phyloP scores from a whole-genome alignment of 2,113 vertebrate genomes.

The Donacobius atricapilla region DNA sequence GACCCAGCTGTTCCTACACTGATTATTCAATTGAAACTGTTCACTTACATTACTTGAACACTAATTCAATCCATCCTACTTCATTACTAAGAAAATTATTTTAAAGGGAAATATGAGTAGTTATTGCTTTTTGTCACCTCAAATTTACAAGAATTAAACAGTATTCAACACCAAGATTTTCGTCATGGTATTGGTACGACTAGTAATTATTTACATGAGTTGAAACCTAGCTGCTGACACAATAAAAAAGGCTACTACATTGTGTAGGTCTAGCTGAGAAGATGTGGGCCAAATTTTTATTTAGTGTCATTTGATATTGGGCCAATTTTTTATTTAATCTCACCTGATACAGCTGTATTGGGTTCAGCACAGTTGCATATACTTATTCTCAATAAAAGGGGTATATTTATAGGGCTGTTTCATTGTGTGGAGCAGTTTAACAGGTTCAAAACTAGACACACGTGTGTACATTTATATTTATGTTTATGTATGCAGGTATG shows the following conservation, averaged over 20 bases:
- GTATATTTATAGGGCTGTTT: neutral
- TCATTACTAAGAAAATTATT: neutral
- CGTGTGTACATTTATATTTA: neutral
- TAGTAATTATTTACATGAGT: neutral
- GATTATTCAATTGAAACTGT: neutral
- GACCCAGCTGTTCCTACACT: neutral
- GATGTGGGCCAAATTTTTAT: neutral
- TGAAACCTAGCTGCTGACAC: neutral
- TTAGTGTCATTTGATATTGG: neutral
- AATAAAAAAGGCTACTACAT: neutral
- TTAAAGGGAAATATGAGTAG: neutral
- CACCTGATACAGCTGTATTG: neutral
- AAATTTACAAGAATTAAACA: neutral
- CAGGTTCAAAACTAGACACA: neutral
- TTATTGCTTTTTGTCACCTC: neutral
- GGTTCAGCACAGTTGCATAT: neutral
- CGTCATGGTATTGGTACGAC: neutral
- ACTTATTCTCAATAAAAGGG: rapidly evolving
- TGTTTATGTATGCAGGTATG: neutral
- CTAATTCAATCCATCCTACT: neutral
- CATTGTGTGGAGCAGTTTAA: neutral
- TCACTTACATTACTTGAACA: neutral
- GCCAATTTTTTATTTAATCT: neutral
- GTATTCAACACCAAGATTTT: neutral
- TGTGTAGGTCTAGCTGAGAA: neutral